These are phyloP conservation scores for Catharus fuscescens DNA, from an alignment of 2,113 vertebrate genomes.

Conservation along the genomic window DNA sequence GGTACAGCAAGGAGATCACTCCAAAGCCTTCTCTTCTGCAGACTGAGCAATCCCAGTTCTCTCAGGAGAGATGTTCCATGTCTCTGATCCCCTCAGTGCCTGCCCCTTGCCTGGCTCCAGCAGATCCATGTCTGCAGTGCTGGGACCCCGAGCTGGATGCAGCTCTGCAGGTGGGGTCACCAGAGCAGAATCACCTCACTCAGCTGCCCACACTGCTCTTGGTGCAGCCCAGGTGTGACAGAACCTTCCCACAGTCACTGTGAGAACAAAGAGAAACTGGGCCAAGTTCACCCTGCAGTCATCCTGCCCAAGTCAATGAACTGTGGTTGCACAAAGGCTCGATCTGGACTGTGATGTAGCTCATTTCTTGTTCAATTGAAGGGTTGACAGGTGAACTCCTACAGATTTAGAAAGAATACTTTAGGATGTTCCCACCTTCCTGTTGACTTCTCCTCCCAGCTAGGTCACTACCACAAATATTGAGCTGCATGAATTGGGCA, in stretches of 20 bases:
- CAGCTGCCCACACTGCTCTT: not conserved
- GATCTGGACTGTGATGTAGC: not conserved
- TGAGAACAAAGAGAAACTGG: not conserved
- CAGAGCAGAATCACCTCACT: not conserved
- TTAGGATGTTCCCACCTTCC: not conserved
- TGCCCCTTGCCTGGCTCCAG: not conserved
- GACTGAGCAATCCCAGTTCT: not conserved
- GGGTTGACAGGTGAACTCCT: not conserved
- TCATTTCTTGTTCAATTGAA: not conserved
- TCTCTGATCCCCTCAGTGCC: too few relatives aligned
- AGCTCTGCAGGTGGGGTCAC: not conserved
- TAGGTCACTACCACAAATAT: not conserved
- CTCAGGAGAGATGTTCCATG: not conserved
- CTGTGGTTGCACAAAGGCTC: not conserved
- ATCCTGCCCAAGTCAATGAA: not conserved
- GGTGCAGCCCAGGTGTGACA: not conserved
- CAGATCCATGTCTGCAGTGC: not conserved
- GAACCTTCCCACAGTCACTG: not conserved
- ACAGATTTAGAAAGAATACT: not conserved
- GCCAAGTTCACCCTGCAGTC: not conserved
- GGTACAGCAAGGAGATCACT: not conserved
- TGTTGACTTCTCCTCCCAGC: not conserved
- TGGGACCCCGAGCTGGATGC: not conserved
- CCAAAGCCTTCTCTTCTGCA: not conserved
- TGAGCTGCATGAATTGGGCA: not conserved